Percentiles rank a stretch among this genome's conserved stretches.
These are phyloP conservation scores for Vespertilio murinus DNA, from an alignment of 2,797 vertebrate species.

Conservation along the genomic window DNA sequence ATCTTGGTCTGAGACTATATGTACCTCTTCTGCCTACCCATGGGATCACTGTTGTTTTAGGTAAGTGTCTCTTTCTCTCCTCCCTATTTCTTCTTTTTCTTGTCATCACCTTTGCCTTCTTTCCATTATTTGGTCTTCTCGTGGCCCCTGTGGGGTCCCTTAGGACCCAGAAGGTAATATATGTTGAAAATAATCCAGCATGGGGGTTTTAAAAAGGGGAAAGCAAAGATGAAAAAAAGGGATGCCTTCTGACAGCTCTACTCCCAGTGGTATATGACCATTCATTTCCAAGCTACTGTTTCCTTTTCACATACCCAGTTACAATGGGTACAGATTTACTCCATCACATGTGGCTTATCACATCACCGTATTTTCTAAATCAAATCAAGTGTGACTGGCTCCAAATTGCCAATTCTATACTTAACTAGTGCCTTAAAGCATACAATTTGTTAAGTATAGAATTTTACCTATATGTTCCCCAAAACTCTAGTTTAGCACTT, in stretches of 20 bases:
- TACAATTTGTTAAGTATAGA: too few species aligned
- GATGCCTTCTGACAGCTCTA: background rate
- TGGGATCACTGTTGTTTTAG: background rate
- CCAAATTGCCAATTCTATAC: background rate
- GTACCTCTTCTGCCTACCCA: background rate
- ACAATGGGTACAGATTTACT: background rate
- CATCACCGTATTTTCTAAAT: slow-evolving; percentile 35
- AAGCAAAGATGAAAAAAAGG: background rate
- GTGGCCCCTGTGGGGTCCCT: background rate
- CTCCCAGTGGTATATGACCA: background rate
- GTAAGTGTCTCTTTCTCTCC: background rate
- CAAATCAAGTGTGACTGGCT: slow-evolving; percentile 34
- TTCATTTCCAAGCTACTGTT: background rate
- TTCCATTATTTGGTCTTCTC: background rate
- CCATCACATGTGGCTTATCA: background rate
- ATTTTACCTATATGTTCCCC: too few species aligned
- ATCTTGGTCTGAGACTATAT: background rate
- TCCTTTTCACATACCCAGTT: background rate
- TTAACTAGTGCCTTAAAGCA: too few species aligned
- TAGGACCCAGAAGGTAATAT: background rate
- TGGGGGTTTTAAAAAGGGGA: background rate
- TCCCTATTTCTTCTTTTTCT: background rate
- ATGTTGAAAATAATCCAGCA: background rate
- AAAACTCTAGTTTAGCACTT: too few species aligned
- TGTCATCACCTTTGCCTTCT: background rate